Base-by-base conservation (phyloP, 2,888 invertebrate genomes). In the Trichacis sp. region DNA sequence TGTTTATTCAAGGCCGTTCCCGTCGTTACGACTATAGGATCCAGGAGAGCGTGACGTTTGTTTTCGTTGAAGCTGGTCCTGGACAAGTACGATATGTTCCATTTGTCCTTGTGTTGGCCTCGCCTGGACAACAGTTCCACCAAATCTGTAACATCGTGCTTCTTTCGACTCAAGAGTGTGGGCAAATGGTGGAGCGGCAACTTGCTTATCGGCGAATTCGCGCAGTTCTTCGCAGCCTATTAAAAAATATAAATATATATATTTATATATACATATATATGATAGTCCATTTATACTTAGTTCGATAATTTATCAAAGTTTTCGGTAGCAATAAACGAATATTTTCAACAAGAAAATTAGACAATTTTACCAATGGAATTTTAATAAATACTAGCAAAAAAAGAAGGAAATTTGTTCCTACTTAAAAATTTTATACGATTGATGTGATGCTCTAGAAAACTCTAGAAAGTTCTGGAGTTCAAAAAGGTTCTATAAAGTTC, bases 21-120 rank as follows among this genome's bases (percentile, higher is more conserved):
- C 36, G 70, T 64, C 20, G 77, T 70, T 47, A 73, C 49, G 36
- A 72, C 46, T 48, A 73, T 65, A 2, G 73, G 64, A 64, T 78
- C 71, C 38, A 64, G 68, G 8, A 71, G 59, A 24, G 76, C 74
- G 19, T 73, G 73, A n/a, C 70, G 72, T 71, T 81, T 83, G 63
- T 83, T 84, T 29, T 83, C 78, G 15, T 62, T 73, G 56, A 84
- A 84, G 67, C 70, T 80, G 6, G 69, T 62, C 11, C 78, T 78
- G 1, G 83, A 83, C 60, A 80, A 55, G 57, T 83, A 82, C 1
- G 84, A 84, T n/a, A 79, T 71, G 53, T 72, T 78, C 84, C 84
- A 84, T 11, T 76, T 77, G 17, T 73, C 68, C 57, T 64, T 65
- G 38, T 71, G 73, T 46, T 71, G 55, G 33, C 72, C 33, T 19